phyloP scores from a whole-genome alignment of 2,113 vertebrate genomes.

The Syngnathoides biaculeatus region DNA sequence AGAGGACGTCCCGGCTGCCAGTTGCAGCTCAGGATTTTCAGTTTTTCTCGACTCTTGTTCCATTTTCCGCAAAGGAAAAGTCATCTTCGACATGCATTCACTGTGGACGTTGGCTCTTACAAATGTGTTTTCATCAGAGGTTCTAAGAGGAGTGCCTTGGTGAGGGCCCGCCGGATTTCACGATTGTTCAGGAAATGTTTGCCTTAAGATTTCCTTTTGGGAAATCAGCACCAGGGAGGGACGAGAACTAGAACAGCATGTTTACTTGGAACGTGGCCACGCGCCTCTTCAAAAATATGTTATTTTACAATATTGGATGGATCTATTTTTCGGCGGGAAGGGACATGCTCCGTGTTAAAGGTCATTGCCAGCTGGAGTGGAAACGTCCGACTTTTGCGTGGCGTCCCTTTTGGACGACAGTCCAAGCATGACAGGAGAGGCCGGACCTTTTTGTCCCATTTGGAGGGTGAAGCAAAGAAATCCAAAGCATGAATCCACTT shows the following conservation, averaged over 20 bases:
- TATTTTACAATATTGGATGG: slow-evolving; percentile 64
- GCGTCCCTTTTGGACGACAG: slow-evolving; percentile 59
- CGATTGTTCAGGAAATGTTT: slow-evolving; percentile 69
- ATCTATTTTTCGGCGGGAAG: slow-evolving; percentile 68
- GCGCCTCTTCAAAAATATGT: slow-evolving; percentile 58
- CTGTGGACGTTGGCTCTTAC: slow-evolving; percentile 58
- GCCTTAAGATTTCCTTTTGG: slow-evolving; percentile 60
- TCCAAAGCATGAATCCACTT: slow-evolving; percentile 75
- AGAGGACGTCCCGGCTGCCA: slow-evolving; percentile 20
- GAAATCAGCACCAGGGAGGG: slow-evolving; percentile 14
- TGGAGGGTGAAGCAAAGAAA: slow-evolving; percentile 50
- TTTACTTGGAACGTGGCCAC: slow-evolving; percentile 61
- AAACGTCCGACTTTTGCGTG: slow-evolving; percentile 60
- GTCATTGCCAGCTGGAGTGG: slow-evolving; percentile 60
- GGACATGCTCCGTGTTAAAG: slow-evolving; percentile 51
- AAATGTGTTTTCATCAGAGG: slow-evolving; percentile 29
- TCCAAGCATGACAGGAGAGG: slow-evolving; percentile 51
- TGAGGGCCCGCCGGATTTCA: slow-evolving; percentile 63
- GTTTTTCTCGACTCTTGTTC: slow-evolving; percentile 43
- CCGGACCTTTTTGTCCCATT: slow-evolving; percentile 54
- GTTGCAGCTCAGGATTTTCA: slow-evolving; percentile 25
- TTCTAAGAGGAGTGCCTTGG: slow-evolving; percentile 71
- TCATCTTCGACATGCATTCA: slow-evolving; percentile 50
- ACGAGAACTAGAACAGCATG: slow-evolving; percentile 54
- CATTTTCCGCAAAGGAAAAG: slow-evolving; percentile 24